Evolutionary conservation across 2,888 invertebrate genomes (phyloP).

Genomic region (Boloria euphrosyne): DNA sequence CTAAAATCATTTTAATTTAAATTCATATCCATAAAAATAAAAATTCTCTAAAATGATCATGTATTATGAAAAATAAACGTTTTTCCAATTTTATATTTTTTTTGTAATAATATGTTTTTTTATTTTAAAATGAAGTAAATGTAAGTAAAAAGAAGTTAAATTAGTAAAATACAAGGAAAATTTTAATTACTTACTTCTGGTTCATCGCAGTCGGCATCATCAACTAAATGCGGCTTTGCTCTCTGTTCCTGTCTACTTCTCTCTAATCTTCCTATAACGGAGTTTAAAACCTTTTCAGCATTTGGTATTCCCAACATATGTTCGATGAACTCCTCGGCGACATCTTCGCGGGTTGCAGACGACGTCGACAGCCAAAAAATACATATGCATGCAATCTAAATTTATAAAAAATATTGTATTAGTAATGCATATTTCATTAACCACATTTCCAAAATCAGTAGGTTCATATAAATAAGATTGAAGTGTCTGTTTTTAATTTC

Average conservation of each 20-base stretch:
- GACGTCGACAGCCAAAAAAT: slow-evolving; percentile 50
- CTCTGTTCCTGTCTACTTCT: slow-evolving; percentile 51
- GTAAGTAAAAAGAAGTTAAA: too few relatives aligned
- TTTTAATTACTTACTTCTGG: slow-evolving; percentile 50
- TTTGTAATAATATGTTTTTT: too few relatives aligned
- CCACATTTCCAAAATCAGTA: too few relatives aligned
- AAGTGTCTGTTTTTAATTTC: too few relatives aligned
- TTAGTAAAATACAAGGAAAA: too few relatives aligned
- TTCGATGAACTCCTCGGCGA: slow-evolving; percentile 61
- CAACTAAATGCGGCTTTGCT: slow-evolving; percentile 44
- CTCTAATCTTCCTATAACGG: slow-evolving; percentile 64
- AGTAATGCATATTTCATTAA: background rate
- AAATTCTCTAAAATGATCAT: too few relatives aligned
- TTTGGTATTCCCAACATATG: slow-evolving; percentile 64
- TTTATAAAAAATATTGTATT: background rate
- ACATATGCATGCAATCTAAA: slow-evolving; percentile 54
- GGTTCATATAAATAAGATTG: too few relatives aligned
- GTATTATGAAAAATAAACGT: too few relatives aligned
- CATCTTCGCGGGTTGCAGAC: slow-evolving; percentile 53
- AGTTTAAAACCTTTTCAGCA: slow-evolving; percentile 66
- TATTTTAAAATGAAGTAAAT: too few relatives aligned
- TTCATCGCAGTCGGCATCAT: slow-evolving; percentile 58
- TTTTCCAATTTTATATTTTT: too few relatives aligned
- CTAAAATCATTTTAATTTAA: too few relatives aligned
- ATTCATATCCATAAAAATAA: too few relatives aligned